A percentile compares a stretch with the other conserved stretches of the same genome.
phyloP scores from a whole-genome alignment of 2,113 vertebrate genomes.

The Chionomys nivalis region DNA sequence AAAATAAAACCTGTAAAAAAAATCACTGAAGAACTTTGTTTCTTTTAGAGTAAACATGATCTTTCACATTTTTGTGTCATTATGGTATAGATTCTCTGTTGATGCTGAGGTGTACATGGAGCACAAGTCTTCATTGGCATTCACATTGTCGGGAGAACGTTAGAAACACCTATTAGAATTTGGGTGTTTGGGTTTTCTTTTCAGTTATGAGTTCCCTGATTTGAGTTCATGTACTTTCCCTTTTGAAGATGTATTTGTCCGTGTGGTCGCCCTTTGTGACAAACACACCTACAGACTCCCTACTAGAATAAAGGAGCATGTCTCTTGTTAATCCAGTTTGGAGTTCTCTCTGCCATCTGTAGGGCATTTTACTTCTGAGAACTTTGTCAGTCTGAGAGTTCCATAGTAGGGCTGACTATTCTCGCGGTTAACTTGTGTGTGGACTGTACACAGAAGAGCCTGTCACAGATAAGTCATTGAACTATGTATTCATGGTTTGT shows the following conservation, averaged over 20 bases:
- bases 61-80: not conserved
- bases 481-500: conserved; percentile 2
- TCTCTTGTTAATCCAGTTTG: not conserved
- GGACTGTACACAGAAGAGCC: not conserved
- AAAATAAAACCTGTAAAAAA: not conserved
- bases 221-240: conserved; percentile 6
- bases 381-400: not conserved
- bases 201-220: not conserved
- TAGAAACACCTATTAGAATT: conserved; percentile 27
- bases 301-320: not conserved
- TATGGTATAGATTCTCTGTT: not conserved
- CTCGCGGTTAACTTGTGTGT: not conserved
- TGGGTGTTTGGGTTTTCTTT: conserved; percentile 43
- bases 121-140: not conserved
- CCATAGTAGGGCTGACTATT: not conserved
- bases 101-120: not conserved
- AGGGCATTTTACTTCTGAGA: not conserved
- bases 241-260: not conserved
- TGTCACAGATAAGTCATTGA: not conserved
- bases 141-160: not conserved
- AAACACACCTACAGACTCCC: not conserved
- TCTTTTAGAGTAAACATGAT: not conserved
- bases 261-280: conserved; percentile 19
- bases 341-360: not conserved
- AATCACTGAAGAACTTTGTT: not conserved